These are phyloP conservation scores for Tanytarsus gracilentus DNA, from an alignment of 2,888 invertebrate species.

Conservation along the genomic window DNA sequence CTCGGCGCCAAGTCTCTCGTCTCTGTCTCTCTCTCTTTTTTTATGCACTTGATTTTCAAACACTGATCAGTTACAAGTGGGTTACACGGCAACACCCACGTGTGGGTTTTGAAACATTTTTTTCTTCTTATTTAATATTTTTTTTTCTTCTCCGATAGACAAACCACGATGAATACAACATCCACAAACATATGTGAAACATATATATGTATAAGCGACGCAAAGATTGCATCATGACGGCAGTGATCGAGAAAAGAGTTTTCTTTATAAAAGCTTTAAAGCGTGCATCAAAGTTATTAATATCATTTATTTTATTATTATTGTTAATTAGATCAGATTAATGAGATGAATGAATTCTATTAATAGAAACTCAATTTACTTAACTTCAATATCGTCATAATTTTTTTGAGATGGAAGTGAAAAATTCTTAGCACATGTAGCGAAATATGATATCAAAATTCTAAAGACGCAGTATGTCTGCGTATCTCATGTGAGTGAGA, in stretches of 20 bases:
- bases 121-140: slow-evolving; percentile 23
- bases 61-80: too few species aligned
- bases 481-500: not conserved
- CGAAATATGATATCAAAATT: not conserved
- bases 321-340: too few species aligned
- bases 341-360: too few species aligned
- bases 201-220: slow-evolving; percentile 4
- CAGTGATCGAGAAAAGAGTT: not conserved
- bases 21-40: too few species aligned
- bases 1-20: too few species aligned
- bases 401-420: not conserved
- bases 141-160: slow-evolving; percentile 25
- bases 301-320: too few species aligned
- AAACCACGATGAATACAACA: slow-evolving; percentile 14
- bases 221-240: slow-evolving; percentile 27
- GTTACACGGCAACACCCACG: too few species aligned
- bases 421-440: not conserved
- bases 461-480: not conserved
- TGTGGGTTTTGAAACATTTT: too few species aligned
- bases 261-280: not conserved
- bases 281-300: not conserved
- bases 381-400: too few species aligned
- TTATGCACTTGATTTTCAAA: too few species aligned
- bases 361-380: too few species aligned
- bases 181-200: slow-evolving; percentile 28